Evolutionary conservation across 2,113 vertebrate genomes (phyloP).

Genomic region (Rhipidura dahli): DNA sequence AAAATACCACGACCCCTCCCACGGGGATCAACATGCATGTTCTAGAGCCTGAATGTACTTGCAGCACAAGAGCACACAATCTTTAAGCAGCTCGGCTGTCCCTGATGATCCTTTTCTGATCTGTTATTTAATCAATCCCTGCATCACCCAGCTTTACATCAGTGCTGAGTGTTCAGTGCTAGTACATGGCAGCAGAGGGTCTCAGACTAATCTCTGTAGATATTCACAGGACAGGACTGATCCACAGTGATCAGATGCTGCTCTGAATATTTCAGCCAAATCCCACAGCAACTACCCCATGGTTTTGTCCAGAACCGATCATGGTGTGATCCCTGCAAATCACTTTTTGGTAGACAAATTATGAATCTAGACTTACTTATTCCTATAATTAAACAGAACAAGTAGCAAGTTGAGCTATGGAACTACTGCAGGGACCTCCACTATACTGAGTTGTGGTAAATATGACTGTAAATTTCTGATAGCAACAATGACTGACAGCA

Average conservation of each 20-base stretch:
- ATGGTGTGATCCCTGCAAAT: background rate
- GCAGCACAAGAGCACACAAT: background rate
- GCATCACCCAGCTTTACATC: background rate
- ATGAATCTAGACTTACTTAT: background rate
- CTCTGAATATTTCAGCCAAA: background rate
- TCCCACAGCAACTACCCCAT: fast-evolving
- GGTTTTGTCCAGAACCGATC: background rate
- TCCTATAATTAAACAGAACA: background rate
- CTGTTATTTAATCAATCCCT: background rate
- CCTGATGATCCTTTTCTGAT: background rate
- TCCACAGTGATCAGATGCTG: background rate
- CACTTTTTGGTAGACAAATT: background rate
- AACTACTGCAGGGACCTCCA: background rate
- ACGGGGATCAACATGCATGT: background rate
- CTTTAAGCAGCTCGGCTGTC: background rate
- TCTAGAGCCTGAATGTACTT: background rate
- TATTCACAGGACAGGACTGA: background rate
- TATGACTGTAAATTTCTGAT: background rate
- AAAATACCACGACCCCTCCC: background rate
- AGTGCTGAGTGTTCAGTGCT: background rate
- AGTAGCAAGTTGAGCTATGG: background rate
- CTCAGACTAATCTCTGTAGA: background rate
- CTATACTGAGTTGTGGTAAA: background rate
- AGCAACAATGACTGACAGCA: background rate
- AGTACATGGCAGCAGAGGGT: background rate